phyloP scores from a whole-genome alignment of 2,797 vertebrate genomes.

The Selene dorsalis region DNA sequence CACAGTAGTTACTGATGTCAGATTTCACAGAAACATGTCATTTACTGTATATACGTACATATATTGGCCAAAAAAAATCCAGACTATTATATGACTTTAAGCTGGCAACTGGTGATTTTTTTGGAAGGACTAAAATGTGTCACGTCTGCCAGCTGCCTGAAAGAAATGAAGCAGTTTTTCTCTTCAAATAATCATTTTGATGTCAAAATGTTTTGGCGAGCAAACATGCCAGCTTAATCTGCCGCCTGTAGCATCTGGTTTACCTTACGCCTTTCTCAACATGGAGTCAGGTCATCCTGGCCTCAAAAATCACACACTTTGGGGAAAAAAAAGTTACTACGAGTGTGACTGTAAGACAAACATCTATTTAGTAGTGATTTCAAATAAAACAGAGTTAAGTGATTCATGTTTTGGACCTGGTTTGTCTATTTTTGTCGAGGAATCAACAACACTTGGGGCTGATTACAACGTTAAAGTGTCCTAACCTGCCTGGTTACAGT shows the following conservation, averaged over 20 bases:
- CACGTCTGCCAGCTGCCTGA: conserved; percentile 22
- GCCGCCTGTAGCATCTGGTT: conserved; percentile 14
- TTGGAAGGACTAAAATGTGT: conserved; percentile 27
- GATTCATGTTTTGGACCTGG: background rate
- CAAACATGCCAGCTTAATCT: conserved; percentile 18
- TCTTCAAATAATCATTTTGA: conserved; percentile 28
- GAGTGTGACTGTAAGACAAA: background rate
- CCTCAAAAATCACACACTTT: conserved; percentile 1
- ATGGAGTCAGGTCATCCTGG: background rate
- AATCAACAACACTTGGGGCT: conserved; percentile 46
- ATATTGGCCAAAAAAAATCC: conserved; percentile 24
- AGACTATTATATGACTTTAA: conserved; percentile 39
- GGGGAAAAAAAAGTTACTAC: background rate
- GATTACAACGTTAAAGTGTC: conserved; percentile 24
- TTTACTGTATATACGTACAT: conserved; percentile 28
- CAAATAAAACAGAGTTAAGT: background rate
- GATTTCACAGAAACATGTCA: conserved; percentile 50
- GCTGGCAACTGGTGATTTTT: conserved; percentile 25
- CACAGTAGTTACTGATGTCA: conserved; percentile 35
- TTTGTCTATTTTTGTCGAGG: conserved; percentile 23
- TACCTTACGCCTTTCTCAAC: conserved; percentile 9
- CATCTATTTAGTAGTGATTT: background rate
- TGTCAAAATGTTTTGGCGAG: conserved; percentile 33
- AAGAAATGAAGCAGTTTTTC: conserved; percentile 31
- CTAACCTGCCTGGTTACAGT: conserved; percentile 28